Base-by-base conservation (phyloP, 2,113 vertebrate genomes). In the Zosterops pallidus region DNA sequence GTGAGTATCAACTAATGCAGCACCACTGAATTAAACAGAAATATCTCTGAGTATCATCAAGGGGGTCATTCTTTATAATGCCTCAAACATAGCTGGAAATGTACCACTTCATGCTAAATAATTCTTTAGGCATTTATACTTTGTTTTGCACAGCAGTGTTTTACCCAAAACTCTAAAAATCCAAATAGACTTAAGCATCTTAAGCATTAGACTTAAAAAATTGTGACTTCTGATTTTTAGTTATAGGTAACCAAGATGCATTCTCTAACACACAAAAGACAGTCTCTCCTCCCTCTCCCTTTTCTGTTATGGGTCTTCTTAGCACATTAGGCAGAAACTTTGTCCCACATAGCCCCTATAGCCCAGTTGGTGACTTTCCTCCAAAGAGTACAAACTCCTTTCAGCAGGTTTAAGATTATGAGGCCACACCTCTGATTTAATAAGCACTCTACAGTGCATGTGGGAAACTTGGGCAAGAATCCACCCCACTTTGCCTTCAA, bases 391-490 rank as follows among this genome's bases (percentile, higher is more conserved):
- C 23, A 67, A 85, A 22, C 49, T 90, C 33, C 86, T 90, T 88
- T 70, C 60, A 78, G 24, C 33, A 71, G 64, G 55, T 42, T 79
- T 86, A 90, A 86, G 59, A 92, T 56, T 64, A n/a, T 6, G 37
- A 85, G 37, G 19, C 25, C 33, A 75, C 24, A 44, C 42, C 39
- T 92, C 35, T 94, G 60, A 91, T 91, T 96, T 92, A 89, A 71
- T 89, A 90, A 91, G 16, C 28, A 60, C 47, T 88, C 24, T 63
- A 50, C 16, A 85, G 23, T 87, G 21, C 52, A 59, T 23, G 78
- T 96, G 59, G 67, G 39, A 89, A 95, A 93, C 15, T 37, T 29
- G 28, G 79, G 60, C 14, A 59, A 82, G 25, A 87, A 84, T 92
- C 64, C 91, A 39, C 95, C n/a, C 24, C 70, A 64, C 3, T 53